Conservation (phyloP, 2,888 invertebrate genomes). For the Calameuta pallipes region DNA sequence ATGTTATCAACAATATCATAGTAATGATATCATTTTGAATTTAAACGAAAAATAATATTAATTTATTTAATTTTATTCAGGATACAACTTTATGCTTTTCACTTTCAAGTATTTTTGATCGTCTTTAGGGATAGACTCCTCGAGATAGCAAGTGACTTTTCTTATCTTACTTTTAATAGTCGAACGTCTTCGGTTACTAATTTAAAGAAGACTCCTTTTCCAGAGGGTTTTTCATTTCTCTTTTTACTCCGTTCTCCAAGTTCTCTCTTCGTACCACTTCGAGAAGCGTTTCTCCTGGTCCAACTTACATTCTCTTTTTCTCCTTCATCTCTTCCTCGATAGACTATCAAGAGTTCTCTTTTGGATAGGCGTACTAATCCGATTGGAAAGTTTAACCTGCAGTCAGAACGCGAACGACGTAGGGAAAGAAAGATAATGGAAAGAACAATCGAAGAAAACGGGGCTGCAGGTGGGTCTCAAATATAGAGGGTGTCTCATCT, state of each 20-base stretch:
- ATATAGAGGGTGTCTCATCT: background rate
- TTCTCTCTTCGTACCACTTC: background rate
- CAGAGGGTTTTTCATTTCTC: background rate
- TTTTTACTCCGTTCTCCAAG: background rate
- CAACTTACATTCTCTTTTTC: background rate
- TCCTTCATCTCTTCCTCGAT: background rate
- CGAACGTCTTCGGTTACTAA: background rate
- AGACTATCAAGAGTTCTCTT: background rate
- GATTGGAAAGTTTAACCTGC: conserved; percentile 35
- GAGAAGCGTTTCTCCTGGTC: background rate
- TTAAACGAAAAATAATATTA: background rate
- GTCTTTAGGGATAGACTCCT: background rate
- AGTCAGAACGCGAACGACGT: conserved; percentile 24
- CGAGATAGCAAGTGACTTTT: background rate
- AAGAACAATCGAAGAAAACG: conserved; percentile 1
- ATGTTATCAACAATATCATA: background rate
- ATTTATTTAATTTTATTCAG: background rate
- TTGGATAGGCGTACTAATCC: conserved; percentile 11
- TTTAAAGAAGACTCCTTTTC: background rate
- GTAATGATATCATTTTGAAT: background rate
- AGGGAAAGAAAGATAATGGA: conserved; percentile 28
- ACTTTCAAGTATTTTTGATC: background rate
- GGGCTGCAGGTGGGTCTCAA: background rate
- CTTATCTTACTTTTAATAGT: background rate
- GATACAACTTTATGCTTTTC: background rate